phyloP scores from a whole-genome alignment of 2,797 vertebrate species.

The Neosilurus hyrtlii region DNA sequence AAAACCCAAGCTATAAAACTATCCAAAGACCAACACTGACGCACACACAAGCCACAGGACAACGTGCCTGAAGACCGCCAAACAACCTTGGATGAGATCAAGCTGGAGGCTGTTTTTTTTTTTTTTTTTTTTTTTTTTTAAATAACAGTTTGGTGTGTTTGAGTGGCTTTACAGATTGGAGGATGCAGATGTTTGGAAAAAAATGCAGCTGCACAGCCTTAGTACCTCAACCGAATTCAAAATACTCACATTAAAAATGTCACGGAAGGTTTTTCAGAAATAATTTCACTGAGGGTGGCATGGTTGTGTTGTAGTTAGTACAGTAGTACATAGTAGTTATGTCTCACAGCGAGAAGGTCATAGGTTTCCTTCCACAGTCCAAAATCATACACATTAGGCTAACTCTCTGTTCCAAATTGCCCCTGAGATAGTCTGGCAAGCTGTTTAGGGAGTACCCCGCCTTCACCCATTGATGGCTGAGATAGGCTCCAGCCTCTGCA shows the following conservation, averaged over 20 bases:
- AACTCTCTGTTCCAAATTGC: too few species aligned
- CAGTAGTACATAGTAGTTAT: too few species aligned
- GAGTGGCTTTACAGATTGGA: constrained; percentile 31
- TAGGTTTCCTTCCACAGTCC: too few species aligned
- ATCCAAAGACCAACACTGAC: constrained; percentile 42
- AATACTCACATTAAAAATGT: neutral
- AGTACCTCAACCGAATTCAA: neutral
- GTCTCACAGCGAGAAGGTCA: too few species aligned
- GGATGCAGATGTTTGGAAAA: constrained; percentile 11
- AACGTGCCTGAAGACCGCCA: constrained; percentile 26
- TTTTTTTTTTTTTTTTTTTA: constrained; percentile 22
- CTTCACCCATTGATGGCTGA: too few species aligned
- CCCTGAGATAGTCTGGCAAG: too few species aligned
- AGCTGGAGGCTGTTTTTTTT: constrained; percentile 5
- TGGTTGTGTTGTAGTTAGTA: too few species aligned
- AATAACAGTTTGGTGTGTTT: constrained; percentile 37
- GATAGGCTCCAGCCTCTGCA: too few species aligned
- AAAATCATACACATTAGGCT: too few species aligned
- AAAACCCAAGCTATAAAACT: constrained; percentile 33
- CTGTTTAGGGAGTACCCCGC: too few species aligned
- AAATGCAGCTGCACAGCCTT: neutral
- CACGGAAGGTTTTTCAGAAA: neutral
- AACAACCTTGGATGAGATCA: constrained; percentile 12
- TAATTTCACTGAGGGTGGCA: neutral
- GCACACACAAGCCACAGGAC: constrained; percentile 38